These are phyloP conservation scores for Andrena camellia DNA, from an alignment of 2,888 invertebrate species.

Conservation along the genomic window DNA sequence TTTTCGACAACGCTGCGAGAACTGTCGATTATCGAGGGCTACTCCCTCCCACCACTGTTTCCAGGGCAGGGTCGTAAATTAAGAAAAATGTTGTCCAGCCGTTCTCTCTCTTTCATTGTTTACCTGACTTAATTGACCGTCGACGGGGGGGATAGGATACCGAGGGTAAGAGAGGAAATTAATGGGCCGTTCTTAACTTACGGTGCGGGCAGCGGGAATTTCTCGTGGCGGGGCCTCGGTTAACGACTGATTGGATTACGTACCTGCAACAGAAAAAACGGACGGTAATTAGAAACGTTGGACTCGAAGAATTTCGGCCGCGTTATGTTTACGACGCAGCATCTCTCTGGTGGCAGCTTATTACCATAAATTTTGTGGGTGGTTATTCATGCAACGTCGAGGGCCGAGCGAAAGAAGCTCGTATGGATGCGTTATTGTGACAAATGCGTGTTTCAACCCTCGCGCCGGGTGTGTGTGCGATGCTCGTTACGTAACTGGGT, in stretches of 20 bases:
- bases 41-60: neutral
- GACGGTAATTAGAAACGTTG: conserved; percentile 56
- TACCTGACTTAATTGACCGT: conserved; percentile 61
- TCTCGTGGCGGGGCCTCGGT: neutral
- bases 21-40: conserved; percentile 54
- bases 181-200: conserved; percentile 57
- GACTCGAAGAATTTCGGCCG: conserved; percentile 36
- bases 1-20: conserved; percentile 47
- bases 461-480: neutral
- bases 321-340: conserved; percentile 43
- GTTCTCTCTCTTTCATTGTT: conserved; percentile 52
- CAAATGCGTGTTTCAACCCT: conserved; percentile 33
- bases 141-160: conserved; percentile 50
- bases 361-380: conserved; percentile 62
- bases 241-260: conserved; percentile 71
- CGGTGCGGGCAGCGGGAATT: conserved; percentile 29
- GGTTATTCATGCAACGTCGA: conserved; percentile 50
- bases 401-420: conserved; percentile 16
- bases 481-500: conserved; percentile 4
- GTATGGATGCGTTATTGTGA: neutral
- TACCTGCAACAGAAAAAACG: conserved; percentile 80
- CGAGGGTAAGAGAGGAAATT: conserved; percentile 29
- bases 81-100: neutral
- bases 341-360: conserved; percentile 40
- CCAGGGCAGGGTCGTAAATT: conserved; percentile 57